Evolutionary conservation across 2,113 vertebrate genomes (phyloP).

Genomic region (Archilochus colubris): DNA sequence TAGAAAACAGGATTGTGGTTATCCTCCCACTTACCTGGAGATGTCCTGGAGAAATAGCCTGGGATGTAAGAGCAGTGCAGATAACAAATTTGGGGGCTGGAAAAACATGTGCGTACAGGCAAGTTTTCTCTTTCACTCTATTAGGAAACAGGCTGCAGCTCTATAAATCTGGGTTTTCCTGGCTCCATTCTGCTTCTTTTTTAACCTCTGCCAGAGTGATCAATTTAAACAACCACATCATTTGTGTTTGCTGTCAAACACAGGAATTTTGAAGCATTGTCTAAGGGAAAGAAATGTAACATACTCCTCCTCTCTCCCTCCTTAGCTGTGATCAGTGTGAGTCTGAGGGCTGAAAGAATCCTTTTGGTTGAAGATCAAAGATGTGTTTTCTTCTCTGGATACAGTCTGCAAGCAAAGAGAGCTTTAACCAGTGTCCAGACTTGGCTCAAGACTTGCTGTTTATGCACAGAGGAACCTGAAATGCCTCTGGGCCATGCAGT

Average conservation of each 20-base stretch:
- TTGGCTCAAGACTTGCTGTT: background rate
- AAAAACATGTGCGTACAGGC: background rate
- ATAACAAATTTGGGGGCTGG: background rate
- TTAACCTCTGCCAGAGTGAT: slow-evolving; percentile 14
- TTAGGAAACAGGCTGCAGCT: background rate
- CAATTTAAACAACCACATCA: slow-evolving; percentile 10
- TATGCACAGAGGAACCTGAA: background rate
- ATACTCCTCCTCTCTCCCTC: background rate
- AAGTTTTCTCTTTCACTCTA: background rate
- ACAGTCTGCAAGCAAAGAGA: background rate
- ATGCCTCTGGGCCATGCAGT: rapidly evolving
- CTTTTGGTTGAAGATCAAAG: background rate
- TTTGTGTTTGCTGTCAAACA: background rate
- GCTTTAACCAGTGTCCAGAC: background rate
- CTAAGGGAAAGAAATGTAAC: background rate
- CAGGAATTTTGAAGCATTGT: background rate
- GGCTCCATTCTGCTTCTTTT: slow-evolving; percentile 19
- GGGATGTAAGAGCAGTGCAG: background rate
- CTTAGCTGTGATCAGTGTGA: background rate
- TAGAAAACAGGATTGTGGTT: rapidly evolving
- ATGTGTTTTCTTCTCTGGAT: background rate
- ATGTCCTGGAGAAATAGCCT: background rate
- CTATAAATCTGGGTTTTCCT: slow-evolving; percentile 30
- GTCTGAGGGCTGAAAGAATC: background rate
- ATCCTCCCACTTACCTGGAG: background rate